Evolutionary conservation across 2,797 vertebrate genomes (phyloP).

Genomic region (Enteromius mattozi): DNA sequence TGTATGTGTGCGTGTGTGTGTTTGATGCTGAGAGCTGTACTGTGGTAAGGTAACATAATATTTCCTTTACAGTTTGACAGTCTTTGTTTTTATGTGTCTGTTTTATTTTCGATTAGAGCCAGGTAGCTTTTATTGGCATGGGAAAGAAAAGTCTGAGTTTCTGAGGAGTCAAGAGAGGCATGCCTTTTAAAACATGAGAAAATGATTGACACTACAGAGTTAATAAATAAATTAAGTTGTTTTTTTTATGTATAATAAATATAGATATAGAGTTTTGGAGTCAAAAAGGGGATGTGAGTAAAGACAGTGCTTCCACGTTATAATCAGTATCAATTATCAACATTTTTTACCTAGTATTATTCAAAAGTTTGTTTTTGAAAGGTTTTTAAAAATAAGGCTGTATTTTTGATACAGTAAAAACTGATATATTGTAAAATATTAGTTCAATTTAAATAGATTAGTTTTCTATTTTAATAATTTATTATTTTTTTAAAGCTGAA

Average conservation of each 20-base stretch:
- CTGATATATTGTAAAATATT: background rate
- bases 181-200: background rate
- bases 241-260: background rate
- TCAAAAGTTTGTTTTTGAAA: background rate
- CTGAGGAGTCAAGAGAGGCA: background rate
- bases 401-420: background rate
- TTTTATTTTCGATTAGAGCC: background rate
- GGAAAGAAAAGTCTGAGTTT: too few relatives aligned
- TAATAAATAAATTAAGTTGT: background rate
- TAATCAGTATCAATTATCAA: background rate
- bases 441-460: background rate
- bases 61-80: conserved; percentile 21
- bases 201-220: background rate
- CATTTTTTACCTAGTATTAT: too few relatives aligned
- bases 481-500: background rate
- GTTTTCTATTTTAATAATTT: background rate
- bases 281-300: background rate
- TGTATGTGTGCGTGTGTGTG: background rate
- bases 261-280: background rate
- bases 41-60: background rate
- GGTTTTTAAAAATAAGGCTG: background rate
- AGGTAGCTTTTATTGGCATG: background rate
- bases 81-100: background rate
- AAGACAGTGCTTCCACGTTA: background rate
- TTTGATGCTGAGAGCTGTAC: conserved; percentile 20